Base-by-base conservation (phyloP, 2,797 vertebrate species). In the Tragelaphus eurycerus region DNA sequence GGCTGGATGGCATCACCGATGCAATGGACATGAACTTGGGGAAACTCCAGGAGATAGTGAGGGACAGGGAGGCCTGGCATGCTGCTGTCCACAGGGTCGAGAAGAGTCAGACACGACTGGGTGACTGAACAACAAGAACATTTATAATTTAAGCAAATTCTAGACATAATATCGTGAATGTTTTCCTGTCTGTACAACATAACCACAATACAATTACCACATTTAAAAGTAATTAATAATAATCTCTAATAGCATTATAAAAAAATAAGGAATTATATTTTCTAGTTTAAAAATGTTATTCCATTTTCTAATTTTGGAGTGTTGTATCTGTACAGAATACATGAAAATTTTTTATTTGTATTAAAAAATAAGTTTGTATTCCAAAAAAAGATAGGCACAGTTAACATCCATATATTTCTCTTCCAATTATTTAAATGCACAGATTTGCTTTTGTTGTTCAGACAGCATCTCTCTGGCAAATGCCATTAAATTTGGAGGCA, bases 391-490 rank as follows among this genome's bases (percentile, higher is more conserved):
- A 82, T 86, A 87, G 15, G 13, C 46, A 54, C 15, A 38, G 12
- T 60, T 86, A 85, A 67, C 38, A 52, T 29, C 19, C 87, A 48
- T 46, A 54, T 16, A 21, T n/a, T 59, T 71, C 64, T 90, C 10
- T 71, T 74, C 55, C 15, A 74, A 15, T 67, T 82, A 29, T n/a
- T 92, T 62, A 90, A 93, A 82, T 48, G 27, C 6, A 4, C 4
- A 34, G 19, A 23, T 59, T 81, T 90, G 31, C 4, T 86, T 86
- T 71, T 7, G 1, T 55, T 62, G 52, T 82, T 94, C 46, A 64
- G 74, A 87, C 46, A 29, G 55, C 31, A 6, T 96, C 46, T 94
- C 57, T 96, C 67, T 88, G 84, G 38, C 89, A 92, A 88, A 94
- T 84, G 57, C 31, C 64, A 17, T 57, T 78, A 38, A 94, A 94